These are phyloP conservation scores for Andrena haemorrhoa DNA, from an alignment of 2,888 invertebrate species.

Conservation along the genomic window DNA sequence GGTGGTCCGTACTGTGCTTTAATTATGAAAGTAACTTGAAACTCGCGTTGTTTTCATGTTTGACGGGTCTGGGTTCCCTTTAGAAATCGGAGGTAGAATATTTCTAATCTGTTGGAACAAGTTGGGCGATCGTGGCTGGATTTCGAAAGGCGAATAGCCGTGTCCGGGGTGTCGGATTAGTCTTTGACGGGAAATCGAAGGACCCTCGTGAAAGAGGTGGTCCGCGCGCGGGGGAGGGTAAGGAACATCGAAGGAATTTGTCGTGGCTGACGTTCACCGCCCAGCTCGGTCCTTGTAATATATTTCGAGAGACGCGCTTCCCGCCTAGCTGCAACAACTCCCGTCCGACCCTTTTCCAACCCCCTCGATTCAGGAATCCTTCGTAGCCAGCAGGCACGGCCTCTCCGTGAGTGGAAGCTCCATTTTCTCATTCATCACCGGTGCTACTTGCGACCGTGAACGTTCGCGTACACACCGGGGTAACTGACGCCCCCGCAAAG, in stretches of 20 bases:
- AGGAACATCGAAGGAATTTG: conserved; percentile 62
- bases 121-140: background rate
- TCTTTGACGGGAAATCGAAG: conserved; percentile 28
- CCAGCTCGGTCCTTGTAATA: conserved; percentile 48
- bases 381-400: background rate
- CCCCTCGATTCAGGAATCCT: conserved; percentile 17
- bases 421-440: conserved; percentile 64
- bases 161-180: conserved; percentile 17
- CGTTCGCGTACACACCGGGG: background rate
- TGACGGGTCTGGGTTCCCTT: background rate
- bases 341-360: conserved; percentile 19
- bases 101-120: background rate
- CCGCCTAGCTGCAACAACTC: conserved; percentile 4
- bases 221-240: background rate
- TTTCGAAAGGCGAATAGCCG: background rate
- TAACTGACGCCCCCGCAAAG: conserved; percentile 12
- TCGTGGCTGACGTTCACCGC: conserved; percentile 53
- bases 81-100: conserved; percentile 2
- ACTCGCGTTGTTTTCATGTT: background rate
- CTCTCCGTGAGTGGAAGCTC: conserved; percentile 18
- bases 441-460: conserved; percentile 13
- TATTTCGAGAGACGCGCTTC: conserved; percentile 50
- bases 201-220: background rate
- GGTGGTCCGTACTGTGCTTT: no score
- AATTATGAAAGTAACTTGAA: no score